Evolutionary conservation across 2,113 vertebrate species (phyloP).

Genomic region (Empidonax alnorum): DNA sequence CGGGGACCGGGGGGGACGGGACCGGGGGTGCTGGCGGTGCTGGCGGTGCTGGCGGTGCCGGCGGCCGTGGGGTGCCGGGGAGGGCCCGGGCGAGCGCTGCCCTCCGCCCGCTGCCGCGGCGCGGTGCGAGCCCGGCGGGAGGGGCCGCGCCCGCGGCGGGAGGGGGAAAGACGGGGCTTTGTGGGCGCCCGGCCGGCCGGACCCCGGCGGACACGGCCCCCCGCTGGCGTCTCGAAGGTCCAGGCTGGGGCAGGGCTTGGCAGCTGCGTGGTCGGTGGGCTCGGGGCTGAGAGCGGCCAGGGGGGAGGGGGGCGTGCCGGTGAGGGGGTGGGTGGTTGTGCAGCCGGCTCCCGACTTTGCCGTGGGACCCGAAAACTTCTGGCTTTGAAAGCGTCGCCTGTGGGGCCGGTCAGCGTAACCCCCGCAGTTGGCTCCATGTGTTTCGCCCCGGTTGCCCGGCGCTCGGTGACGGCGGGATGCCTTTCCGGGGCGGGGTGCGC

Average conservation of each 20-base stretch:
- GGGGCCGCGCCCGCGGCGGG: not conserved
- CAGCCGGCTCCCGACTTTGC: not conserved
- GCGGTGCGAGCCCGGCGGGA: not conserved
- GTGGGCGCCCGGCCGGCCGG: not conserved
- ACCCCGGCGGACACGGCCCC: not conserved
- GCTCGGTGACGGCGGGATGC: not conserved
- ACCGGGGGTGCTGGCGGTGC: no score
- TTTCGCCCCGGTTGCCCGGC: not conserved
- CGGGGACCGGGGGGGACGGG: not conserved
- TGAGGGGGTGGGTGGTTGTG: no score
- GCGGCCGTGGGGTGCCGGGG: not conserved
- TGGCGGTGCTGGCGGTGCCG: no score
- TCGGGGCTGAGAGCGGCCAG: not conserved
- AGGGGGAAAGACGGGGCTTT: not conserved
- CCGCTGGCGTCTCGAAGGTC: not conserved
- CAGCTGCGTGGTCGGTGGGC: rapidly evolving
- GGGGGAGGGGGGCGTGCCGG: not conserved
- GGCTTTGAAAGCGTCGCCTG: rapidly evolving
- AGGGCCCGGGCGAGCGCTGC: not conserved
- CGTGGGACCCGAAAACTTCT: rapidly evolving
- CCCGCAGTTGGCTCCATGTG: rapidly evolving
- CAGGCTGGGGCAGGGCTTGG: not conserved
- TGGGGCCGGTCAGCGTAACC: rapidly evolving
- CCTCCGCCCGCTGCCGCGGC: not conserved
- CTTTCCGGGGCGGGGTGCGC: not conserved